A percentile compares a stretch with the other conserved stretches of the same genome.
phyloP scores from a whole-genome alignment of 2,113 vertebrate genomes.

The Cinclus cinclus region DNA sequence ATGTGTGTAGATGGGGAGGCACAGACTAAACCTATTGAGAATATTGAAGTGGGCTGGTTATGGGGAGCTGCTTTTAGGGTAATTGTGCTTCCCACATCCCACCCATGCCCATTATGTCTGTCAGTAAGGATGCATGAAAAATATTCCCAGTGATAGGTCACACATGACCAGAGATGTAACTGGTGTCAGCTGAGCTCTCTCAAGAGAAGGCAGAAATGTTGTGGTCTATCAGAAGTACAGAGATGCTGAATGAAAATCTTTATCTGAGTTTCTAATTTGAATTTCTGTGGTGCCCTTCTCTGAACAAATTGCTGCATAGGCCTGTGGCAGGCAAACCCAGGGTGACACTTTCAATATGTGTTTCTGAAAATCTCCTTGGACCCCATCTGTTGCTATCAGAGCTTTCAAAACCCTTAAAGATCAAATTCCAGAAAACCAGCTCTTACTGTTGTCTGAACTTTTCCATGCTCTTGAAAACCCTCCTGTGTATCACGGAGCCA shows the following conservation, averaged over 20 bases:
- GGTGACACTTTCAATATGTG: accelerated
- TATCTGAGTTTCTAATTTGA: background rate
- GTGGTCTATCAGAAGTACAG: background rate
- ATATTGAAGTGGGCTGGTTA: background rate
- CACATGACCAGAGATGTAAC: background rate
- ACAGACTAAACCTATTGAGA: background rate
- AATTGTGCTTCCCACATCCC: background rate
- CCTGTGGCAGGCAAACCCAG: background rate
- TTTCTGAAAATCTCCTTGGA: background rate
- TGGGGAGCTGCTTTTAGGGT: background rate
- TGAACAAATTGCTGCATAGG: background rate
- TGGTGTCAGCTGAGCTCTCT: background rate
- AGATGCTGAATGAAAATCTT: background rate
- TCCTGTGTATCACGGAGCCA: background rate
- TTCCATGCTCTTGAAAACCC: background rate
- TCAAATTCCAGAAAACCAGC: background rate
- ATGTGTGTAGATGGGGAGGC: background rate
- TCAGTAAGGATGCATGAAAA: background rate
- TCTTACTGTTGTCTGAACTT: background rate
- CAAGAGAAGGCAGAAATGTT: background rate
- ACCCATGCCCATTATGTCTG: accelerated
- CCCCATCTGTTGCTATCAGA: background rate
- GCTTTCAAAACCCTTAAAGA: background rate
- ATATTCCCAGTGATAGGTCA: background rate
- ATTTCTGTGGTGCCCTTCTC: background rate